phyloP scores from a whole-genome alignment of 2,888 invertebrate species.

The Drosophila tanythrix region DNA sequence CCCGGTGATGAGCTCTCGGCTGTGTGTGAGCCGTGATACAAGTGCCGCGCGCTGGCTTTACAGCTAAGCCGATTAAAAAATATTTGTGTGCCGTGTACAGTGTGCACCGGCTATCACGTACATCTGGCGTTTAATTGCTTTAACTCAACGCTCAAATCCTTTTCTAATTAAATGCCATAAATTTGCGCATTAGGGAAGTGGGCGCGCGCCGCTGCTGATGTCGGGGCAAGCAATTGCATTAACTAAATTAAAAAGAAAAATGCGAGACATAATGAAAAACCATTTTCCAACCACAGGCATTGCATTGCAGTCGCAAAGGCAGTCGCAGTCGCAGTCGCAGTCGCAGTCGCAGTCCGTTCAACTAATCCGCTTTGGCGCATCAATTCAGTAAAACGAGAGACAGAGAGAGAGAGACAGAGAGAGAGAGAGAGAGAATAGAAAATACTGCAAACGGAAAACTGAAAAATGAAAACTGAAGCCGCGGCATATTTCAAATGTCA shows the following conservation, averaged over 20 bases:
- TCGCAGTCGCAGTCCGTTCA: constrained; percentile 21
- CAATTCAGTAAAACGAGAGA: constrained; percentile 45
- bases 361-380: constrained; percentile 75
- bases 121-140: constrained; percentile 41
- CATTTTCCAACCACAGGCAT: constrained; percentile 14
- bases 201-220: neutral
- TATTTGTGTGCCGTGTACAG: constrained; percentile 27
- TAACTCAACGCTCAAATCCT: constrained; percentile 49
- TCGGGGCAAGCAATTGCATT: constrained; percentile 61
- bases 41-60: neutral
- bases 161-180: constrained; percentile 63
- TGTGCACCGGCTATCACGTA: constrained; percentile 29
- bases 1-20: constrained; percentile 30
- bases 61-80: constrained; percentile 46
- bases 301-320: neutral
- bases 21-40: constrained; percentile 33
- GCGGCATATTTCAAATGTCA: constrained; percentile 53
- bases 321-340: neutral
- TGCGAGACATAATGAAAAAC: constrained; percentile 49
- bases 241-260: constrained; percentile 62
- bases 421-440: constrained; percentile 14
- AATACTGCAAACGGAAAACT: constrained; percentile 28
- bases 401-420: constrained; percentile 17
- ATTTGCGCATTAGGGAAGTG: constrained; percentile 32
- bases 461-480: constrained; percentile 30